phyloP scores from a whole-genome alignment of 2,797 vertebrate genomes.

The Champsocephalus esox region DNA sequence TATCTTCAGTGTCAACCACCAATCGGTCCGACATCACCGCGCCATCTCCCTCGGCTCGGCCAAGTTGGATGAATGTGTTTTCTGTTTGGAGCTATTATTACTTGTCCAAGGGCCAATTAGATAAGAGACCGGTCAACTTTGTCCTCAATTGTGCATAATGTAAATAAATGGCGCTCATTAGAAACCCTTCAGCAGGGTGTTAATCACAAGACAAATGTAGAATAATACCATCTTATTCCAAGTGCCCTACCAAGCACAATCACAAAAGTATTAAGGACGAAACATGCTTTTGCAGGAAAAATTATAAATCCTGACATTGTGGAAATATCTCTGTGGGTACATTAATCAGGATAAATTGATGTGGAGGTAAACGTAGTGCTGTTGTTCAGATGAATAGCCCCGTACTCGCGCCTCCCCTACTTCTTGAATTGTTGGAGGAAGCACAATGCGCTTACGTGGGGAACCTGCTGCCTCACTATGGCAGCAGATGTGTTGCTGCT shows the following conservation, averaged over 20 bases:
- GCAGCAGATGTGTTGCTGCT: slow-evolving; percentile 33
- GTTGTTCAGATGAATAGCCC: slow-evolving; percentile 38
- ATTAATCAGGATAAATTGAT: slow-evolving; percentile 47
- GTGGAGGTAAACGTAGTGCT: slow-evolving; percentile 6
- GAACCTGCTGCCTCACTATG: slow-evolving; percentile 33
- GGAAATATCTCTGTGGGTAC: slow-evolving; percentile 7
- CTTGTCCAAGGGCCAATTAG: slow-evolving; percentile 46
- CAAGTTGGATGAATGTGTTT: slow-evolving; percentile 57
- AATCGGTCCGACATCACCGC: slow-evolving; percentile 43
- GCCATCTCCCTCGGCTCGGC: slow-evolving; percentile 19
- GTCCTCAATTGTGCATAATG: slow-evolving; percentile 54
- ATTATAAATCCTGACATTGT: slow-evolving; percentile 9
- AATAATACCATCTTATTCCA: slow-evolving; percentile 35
- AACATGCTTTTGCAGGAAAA: neutral
- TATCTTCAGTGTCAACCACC: slow-evolving; percentile 43
- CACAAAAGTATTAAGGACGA: slow-evolving; percentile 1
- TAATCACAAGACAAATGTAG: slow-evolving; percentile 35
- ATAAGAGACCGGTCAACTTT: slow-evolving; percentile 37
- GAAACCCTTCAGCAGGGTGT: slow-evolving; percentile 34
- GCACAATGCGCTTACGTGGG: slow-evolving; percentile 31
- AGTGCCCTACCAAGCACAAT: neutral
- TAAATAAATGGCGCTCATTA: slow-evolving; percentile 66
- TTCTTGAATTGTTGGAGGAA: slow-evolving; percentile 37
- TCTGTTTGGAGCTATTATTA: slow-evolving; percentile 35
- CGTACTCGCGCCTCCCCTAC: neutral